phyloP scores from a whole-genome alignment of 2,797 vertebrate genomes.

The Sebastes melanostomus region DNA sequence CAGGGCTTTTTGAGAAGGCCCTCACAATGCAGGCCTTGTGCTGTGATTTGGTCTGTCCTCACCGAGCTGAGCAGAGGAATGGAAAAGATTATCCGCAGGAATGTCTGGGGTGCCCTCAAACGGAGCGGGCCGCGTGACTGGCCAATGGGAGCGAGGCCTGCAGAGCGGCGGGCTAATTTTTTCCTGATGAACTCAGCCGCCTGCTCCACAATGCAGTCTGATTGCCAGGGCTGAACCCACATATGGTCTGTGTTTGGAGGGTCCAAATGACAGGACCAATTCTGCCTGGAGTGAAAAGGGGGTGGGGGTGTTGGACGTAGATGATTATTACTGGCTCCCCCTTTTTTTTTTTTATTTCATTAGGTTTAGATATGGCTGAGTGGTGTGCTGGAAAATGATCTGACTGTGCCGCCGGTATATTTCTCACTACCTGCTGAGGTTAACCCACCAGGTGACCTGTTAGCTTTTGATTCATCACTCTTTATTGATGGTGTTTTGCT shows the following conservation, averaged over 20 bases:
- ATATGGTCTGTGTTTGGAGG: conserved; percentile 85
- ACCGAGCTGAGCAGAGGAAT: conserved; percentile 83
- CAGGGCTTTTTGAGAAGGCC: conserved; percentile 71
- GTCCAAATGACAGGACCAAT: conserved; percentile 80
- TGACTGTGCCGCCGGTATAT: neutral
- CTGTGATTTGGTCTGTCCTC: conserved; percentile 81
- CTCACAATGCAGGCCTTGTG: conserved; percentile 87
- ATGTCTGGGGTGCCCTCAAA: conserved; percentile 91
- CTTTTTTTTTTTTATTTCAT: conserved; percentile 48
- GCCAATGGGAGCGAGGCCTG: conserved; percentile 82
- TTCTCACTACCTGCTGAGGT: conserved; percentile 10
- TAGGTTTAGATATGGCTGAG: conserved; percentile 30
- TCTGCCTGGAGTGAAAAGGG: conserved; percentile 69
- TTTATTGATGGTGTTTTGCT: conserved; percentile 53
- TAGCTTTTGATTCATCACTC: conserved; percentile 46
- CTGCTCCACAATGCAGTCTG: conserved; percentile 84
- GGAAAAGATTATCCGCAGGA: conserved; percentile 90
- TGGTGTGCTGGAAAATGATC: conserved; percentile 20
- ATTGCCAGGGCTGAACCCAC: conserved; percentile 83
- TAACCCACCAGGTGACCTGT: conserved; percentile 47
- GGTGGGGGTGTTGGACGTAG: conserved; percentile 48
- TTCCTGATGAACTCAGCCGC: conserved; percentile 89
- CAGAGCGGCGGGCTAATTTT: conserved; percentile 85
- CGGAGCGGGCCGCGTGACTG: conserved; percentile 76
- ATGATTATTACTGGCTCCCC: conserved; percentile 56